Evolutionary conservation across 2,888 invertebrate species (phyloP).

Genomic region (Alsophila aescularia): DNA sequence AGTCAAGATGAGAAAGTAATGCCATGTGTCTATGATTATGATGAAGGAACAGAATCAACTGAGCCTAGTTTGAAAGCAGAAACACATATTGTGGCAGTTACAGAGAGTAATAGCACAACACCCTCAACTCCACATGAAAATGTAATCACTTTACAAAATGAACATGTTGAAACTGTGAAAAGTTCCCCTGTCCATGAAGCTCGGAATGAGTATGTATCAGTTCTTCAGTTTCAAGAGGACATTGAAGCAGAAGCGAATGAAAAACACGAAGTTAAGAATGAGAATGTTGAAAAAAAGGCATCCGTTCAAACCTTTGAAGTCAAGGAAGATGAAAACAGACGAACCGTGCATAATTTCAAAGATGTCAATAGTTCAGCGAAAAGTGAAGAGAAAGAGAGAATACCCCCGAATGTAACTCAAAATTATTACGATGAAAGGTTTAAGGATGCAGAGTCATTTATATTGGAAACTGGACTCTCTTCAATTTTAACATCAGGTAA

Average conservation of each 20-base stretch:
- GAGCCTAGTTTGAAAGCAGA: conserved; percentile 73
- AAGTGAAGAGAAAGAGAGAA: conserved; percentile 59
- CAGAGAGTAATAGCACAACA: conserved; percentile 47
- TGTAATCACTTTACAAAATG: conserved; percentile 20
- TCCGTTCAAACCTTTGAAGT: conserved; percentile 54
- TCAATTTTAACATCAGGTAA: conserved; percentile 72
- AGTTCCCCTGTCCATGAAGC: conserved; percentile 32
- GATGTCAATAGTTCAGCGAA: conserved; percentile 48
- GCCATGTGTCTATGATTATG: conserved; percentile 71
- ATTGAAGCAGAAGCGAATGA: conserved; percentile 32
- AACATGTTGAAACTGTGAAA: conserved; percentile 37
- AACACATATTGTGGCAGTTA: conserved; percentile 52
- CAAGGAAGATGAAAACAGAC: conserved; percentile 53
- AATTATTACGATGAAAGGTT: conserved; percentile 87
- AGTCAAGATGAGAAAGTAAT: conserved; percentile 75
- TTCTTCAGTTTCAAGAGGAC: conserved; percentile 16
- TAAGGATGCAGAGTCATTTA: conserved; percentile 91
- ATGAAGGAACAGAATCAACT: conserved; percentile 72
- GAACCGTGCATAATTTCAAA: conserved; percentile 44
- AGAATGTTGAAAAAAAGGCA: conserved; percentile 41
- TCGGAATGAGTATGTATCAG: conserved; percentile 37
- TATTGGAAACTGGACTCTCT: conserved; percentile 85
- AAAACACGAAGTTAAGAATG: conserved; percentile 32
- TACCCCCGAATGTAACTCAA: conserved; percentile 58
- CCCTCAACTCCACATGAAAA: conserved; percentile 37